Conservation (phyloP, 2,888 invertebrate genomes). For the Meteorus colon region DNA sequence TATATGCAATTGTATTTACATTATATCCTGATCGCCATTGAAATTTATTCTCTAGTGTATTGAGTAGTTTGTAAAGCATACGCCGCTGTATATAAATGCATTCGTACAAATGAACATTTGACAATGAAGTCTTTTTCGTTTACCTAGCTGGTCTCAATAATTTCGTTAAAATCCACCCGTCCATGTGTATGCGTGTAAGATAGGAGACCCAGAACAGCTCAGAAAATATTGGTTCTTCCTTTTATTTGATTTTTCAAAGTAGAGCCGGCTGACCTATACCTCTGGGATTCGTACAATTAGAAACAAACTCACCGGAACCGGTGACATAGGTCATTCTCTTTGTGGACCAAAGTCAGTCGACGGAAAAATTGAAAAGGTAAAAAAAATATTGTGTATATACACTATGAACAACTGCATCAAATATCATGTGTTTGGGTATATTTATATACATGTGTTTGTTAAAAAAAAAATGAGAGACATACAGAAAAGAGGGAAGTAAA, state of each 20-base stretch:
- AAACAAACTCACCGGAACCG: slow-evolving; percentile 36
- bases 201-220: slow-evolving; percentile 49
- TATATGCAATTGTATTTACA: no score
- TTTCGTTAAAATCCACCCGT: slow-evolving; percentile 55
- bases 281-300: slow-evolving; percentile 40
- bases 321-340: slow-evolving; percentile 30
- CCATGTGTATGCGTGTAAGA: slow-evolving; percentile 40
- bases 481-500: neutral
- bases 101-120: neutral
- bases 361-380: slow-evolving; percentile 33
- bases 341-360: slow-evolving; percentile 36
- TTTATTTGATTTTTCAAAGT: slow-evolving; percentile 43
- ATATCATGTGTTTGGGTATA: neutral
- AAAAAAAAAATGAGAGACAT: neutral
- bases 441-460: neutral
- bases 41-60: neutral
- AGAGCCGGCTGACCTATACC: slow-evolving; percentile 49
- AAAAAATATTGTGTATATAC: neutral
- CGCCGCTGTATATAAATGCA: neutral
- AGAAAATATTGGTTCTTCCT: slow-evolving; percentile 54
- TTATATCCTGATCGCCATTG: no score
- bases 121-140: slow-evolving; percentile 50
- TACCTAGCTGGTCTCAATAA: slow-evolving; percentile 57
- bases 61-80: neutral
- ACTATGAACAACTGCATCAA: neutral